Percentiles rank a stretch among this genome's conserved stretches.
phyloP scores from a whole-genome alignment of 2,113 vertebrate genomes.

The Cryptoleucopteryx plumbea region DNA sequence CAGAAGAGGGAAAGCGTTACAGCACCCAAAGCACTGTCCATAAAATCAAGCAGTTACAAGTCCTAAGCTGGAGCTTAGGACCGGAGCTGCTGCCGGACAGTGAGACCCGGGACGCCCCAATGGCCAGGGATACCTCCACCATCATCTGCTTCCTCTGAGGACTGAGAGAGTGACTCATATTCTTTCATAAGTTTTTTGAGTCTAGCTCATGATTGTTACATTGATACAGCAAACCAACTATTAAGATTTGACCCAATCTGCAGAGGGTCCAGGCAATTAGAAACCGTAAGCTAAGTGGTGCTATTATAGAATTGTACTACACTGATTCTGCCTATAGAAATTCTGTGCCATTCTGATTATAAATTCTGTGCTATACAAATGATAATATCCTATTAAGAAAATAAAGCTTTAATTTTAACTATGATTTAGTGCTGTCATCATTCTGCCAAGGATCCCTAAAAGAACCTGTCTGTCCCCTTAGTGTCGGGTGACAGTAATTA shows the following conservation, averaged over 20 bases:
- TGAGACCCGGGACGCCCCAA: fast-evolving
- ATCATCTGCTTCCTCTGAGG: background rate
- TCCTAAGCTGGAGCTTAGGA: background rate
- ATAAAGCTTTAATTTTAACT: background rate
- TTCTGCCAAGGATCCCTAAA: background rate
- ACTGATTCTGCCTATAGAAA: background rate
- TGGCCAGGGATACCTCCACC: background rate
- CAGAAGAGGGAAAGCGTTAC: background rate
- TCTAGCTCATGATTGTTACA: background rate
- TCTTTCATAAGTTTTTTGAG: background rate
- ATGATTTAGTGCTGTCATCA: background rate
- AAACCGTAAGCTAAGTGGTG: background rate
- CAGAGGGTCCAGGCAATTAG: background rate
- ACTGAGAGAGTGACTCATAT: background rate
- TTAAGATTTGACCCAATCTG: background rate
- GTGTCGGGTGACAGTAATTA: background rate
- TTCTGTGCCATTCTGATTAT: background rate
- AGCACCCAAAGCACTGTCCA: too few species aligned
- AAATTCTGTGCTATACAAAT: background rate
- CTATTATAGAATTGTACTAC: background rate
- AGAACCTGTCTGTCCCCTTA: background rate
- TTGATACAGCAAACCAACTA: background rate
- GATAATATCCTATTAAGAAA: background rate
- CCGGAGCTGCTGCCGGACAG: background rate
- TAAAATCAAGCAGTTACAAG: background rate